phyloP scores from a whole-genome alignment of 2,888 invertebrate species.

The Bembecia ichneumoniformis region DNA sequence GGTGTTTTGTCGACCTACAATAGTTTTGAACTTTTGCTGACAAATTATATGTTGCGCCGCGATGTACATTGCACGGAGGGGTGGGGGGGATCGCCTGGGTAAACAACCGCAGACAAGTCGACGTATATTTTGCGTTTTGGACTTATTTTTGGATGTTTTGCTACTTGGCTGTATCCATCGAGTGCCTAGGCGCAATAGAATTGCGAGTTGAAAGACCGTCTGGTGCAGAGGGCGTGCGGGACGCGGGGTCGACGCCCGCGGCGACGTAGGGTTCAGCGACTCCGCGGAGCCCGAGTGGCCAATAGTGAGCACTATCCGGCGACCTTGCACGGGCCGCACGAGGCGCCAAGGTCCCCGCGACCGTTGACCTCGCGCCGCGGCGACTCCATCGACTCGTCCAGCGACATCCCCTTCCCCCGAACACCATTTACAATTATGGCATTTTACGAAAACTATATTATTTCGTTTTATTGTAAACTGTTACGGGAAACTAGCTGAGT shows the following conservation, averaged over 20 bases:
- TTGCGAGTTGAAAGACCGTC: neutral
- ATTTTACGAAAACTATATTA: too few species aligned
- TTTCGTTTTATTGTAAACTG: too few species aligned
- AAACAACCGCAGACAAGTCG: neutral
- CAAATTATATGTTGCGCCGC: too few species aligned
- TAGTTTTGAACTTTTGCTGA: too few species aligned
- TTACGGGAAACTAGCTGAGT: too few species aligned
- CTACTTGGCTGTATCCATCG: neutral
- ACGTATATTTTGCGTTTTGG: too few species aligned
- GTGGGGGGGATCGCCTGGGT: constrained; percentile 3
- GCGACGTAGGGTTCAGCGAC: neutral
- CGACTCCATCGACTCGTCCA: constrained; percentile 1
- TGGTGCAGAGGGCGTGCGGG: neutral
- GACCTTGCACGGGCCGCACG: constrained; percentile 38
- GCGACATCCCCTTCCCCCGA: neutral
- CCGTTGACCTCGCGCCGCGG: constrained; percentile 28
- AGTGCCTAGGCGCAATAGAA: neutral
- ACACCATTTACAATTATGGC: too few species aligned
- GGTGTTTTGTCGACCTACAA: too few species aligned
- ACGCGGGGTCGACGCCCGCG: constrained; percentile 1
- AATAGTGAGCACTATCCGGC: constrained; percentile 15
- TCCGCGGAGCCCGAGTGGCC: neutral
- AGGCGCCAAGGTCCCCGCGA: constrained; percentile 35
- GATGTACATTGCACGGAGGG: neutral
- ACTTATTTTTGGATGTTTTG: constrained; percentile 1